Evolutionary conservation across 2,888 invertebrate genomes (phyloP).

Genomic region (Julus scanicus): DNA sequence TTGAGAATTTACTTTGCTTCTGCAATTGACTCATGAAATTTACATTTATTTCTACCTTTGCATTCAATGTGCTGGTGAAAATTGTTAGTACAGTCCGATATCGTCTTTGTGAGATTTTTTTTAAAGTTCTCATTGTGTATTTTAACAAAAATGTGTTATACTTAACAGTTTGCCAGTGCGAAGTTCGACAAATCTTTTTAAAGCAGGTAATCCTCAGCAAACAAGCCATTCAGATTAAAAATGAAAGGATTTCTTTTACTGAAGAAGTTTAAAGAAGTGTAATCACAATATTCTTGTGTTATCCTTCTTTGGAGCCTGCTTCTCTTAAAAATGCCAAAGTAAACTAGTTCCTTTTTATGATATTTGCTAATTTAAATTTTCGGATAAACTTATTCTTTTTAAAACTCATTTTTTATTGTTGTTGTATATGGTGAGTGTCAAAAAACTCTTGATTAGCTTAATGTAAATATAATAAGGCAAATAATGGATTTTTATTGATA

Average conservation of each 20-base stretch:
- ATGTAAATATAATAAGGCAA: background rate
- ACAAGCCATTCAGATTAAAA: too few species aligned
- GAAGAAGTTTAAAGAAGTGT: too few species aligned
- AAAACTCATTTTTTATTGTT: too few species aligned
- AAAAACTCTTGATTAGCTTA: background rate
- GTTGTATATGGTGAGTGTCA: conserved; percentile 21
- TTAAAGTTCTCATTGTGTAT: too few species aligned
- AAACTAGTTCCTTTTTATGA: conserved; percentile 26
- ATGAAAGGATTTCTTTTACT: too few species aligned
- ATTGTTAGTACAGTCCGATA: too few species aligned
- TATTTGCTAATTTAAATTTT: conserved; percentile 1
- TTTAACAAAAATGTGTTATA: too few species aligned
- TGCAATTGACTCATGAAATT: background rate
- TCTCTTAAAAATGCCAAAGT: background rate
- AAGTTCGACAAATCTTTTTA: too few species aligned
- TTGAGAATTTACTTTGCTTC: background rate
- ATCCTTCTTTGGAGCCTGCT: background rate
- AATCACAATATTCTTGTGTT: background rate
- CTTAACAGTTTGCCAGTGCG: too few species aligned
- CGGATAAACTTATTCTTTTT: background rate
- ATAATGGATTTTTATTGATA: conserved; percentile 8
- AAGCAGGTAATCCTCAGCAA: too few species aligned
- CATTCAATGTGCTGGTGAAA: background rate
- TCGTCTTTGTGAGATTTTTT: too few species aligned
- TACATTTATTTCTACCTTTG: background rate